phyloP scores from a whole-genome alignment of 2,888 invertebrate species.

The Abrostola tripartita region DNA sequence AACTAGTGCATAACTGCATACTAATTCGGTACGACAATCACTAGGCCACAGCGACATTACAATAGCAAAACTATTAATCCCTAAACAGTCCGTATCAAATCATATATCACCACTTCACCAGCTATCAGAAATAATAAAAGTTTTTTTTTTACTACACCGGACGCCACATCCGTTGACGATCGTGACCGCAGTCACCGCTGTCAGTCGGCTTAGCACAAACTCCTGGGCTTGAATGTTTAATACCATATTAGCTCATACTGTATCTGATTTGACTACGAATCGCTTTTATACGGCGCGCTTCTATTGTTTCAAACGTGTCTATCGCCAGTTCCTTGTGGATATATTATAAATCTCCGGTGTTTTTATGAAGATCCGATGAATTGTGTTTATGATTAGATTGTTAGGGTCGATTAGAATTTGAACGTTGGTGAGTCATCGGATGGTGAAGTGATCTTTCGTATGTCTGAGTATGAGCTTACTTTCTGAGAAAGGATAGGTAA shows the following conservation, averaged over 20 bases:
- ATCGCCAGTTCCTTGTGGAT: constrained; percentile 47
- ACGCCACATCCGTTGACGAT: constrained; percentile 80
- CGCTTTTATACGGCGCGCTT: constrained; percentile 34
- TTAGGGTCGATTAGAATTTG: constrained; percentile 14
- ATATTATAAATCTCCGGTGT: constrained; percentile 41
- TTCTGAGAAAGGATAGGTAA: no score
- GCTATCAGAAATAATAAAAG: constrained; percentile 47
- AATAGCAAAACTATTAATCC: constrained; percentile 32
- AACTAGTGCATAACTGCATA: no score
- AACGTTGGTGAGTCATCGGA: constrained; percentile 7
- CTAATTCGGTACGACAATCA: neutral
- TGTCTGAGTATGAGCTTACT: no score
- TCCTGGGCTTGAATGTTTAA: constrained; percentile 78
- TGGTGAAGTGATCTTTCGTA: no score
- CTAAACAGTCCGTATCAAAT: constrained; percentile 52
- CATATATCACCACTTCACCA: constrained; percentile 42
- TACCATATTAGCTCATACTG: constrained; percentile 74
- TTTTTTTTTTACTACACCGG: constrained; percentile 72
- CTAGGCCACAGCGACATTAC: neutral
- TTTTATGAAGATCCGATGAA: constrained; percentile 20
- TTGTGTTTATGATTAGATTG: constrained; percentile 15
- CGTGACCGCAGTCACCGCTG: constrained; percentile 78
- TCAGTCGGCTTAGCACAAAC: constrained; percentile 68
- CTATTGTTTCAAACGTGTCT: constrained; percentile 40
- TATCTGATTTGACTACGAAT: constrained; percentile 59